Evolutionary conservation across 2,888 invertebrate genomes (phyloP).

Genomic region (Maniola hyperantus): DNA sequence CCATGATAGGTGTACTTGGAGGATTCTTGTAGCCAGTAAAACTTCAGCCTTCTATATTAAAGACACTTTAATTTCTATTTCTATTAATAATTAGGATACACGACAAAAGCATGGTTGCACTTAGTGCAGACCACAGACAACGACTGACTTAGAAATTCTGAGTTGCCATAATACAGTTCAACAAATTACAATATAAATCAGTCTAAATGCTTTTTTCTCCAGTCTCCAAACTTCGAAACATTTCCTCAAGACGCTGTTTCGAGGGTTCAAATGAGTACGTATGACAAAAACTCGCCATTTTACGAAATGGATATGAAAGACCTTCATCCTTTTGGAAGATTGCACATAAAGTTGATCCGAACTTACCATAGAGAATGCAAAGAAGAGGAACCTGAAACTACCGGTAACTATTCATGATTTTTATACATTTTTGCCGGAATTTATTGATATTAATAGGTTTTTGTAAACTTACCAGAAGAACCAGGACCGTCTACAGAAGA

Average conservation of each 20-base stretch:
- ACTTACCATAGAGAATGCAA: conserved; percentile 64
- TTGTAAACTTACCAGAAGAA: conserved; percentile 39
- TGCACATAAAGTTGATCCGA: conserved; percentile 62
- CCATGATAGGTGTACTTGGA: too few species aligned
- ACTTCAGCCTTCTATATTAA: too few species aligned
- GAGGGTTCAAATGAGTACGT: conserved; percentile 69
- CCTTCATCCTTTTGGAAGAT: conserved; percentile 69
- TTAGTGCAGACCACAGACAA: too few species aligned
- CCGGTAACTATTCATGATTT: conserved; percentile 46
- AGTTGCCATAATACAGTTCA: too few species aligned
- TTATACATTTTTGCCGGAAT: too few species aligned
- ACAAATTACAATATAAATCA: not conserved
- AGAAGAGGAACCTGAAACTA: conserved; percentile 43
- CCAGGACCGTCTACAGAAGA: conserved; percentile 43
- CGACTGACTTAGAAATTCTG: too few species aligned
- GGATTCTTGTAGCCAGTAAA: too few species aligned
- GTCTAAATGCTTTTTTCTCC: conserved; percentile 28
- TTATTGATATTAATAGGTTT: not conserved
- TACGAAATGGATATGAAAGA: conserved; percentile 69
- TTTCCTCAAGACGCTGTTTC: conserved; percentile 66
- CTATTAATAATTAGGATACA: too few species aligned
- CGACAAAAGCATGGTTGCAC: too few species aligned
- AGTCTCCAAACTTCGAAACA: conserved; percentile 68
- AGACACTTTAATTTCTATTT: too few species aligned
- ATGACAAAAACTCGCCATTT: conserved; percentile 71